Base-by-base conservation (phyloP, 2,113 vertebrate species). In the Clupea harengus region DNA sequence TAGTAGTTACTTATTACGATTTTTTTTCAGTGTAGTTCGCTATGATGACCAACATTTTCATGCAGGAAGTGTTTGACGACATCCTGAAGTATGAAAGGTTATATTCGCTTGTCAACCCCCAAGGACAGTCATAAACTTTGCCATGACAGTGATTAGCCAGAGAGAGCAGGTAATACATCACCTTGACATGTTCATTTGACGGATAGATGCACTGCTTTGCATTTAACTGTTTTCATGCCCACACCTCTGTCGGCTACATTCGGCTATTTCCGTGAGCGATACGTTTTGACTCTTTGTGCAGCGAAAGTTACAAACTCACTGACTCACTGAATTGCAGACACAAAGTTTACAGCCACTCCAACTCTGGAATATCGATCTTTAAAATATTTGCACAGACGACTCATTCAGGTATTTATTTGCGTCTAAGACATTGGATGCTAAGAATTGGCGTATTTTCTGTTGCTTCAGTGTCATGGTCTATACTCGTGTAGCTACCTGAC, bases 261-360 rank as follows among this genome's bases (percentile, higher is more conserved):
- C 72, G 72, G 72, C 72, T 78, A 78, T 78, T 78, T 78, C 72
- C 72, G 72, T 78, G 25, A 78, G 32, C 3, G 72, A 28, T 25
- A 22, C 57, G 57, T n/a, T 39, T 18, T 39, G 25, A 44, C 28
- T 78, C 32, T 32, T 17, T 10, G 9, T 78, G 28, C 72, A 60
- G 54, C 72, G 28, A 5, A 11, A 39, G 72, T 39, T 5, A 20
- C 18, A 39, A 39, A 39, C 39, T 39, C 22, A 78, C 4, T 44
- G 18, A 39, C 32, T 78, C 28, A 78, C 11, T 17, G 28, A 78
- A 39, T 15, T 22, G 47, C 47, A 60, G 54, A 22, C 18, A 60
- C 54, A 60, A 1, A 20, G 4, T 22, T 60, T 78, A 32, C 72
- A 28, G 32, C 28, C 11, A 4, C 28, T 28, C n/a, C n/a, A 78